Evolutionary conservation across 2,888 invertebrate genomes (phyloP), one percentile per base, ranked within the genome.

Genomic region (Sarcophaga carnaria): DNA sequence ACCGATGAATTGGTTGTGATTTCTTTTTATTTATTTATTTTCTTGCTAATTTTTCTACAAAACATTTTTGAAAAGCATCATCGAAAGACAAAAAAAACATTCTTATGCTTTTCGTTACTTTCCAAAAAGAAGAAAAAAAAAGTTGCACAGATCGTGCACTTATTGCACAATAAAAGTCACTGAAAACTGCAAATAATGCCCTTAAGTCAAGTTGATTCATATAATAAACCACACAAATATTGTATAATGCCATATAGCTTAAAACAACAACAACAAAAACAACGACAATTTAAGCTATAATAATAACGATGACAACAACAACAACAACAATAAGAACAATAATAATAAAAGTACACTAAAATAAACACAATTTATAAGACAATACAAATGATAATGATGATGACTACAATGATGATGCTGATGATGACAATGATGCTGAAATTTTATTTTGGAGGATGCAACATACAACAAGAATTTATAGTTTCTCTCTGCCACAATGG

Each of bases 151-250:
- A 85, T 87, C 87, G 87, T 87, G 87, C 81, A 87, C 81, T 87
- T 79, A 85, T 81, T 79, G 87, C 87, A 87, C 84, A 84, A 87
- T 87, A 85, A 87, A 87, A 87, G 87, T 84, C 81, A 85, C 78
- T 84, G 37, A 67, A 83, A 80, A 84, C 75, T 79, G 70, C 75
- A 87, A 75, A 82, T 87, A 87, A 82, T 87, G 87, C 87, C 87
- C 84, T 87, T 79, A 85, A 87, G 87, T 79, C 87, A 87, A 87
- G 81, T 85, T 87, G 81, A 75, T 84, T 84, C 70, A 71, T 81
- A 81, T 75, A 78, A 84, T 75, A 84, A 86, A 81, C 69, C 66
- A 78, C 75, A 83, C 37, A 37, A 37, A 37, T 37, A 37, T 37
- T 37, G 37, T 37, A 37, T 37, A 49, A 49, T 49, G 14, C 11